Base-by-base conservation (phyloP, 2,888 invertebrate species). In the Autographa gamma region DNA sequence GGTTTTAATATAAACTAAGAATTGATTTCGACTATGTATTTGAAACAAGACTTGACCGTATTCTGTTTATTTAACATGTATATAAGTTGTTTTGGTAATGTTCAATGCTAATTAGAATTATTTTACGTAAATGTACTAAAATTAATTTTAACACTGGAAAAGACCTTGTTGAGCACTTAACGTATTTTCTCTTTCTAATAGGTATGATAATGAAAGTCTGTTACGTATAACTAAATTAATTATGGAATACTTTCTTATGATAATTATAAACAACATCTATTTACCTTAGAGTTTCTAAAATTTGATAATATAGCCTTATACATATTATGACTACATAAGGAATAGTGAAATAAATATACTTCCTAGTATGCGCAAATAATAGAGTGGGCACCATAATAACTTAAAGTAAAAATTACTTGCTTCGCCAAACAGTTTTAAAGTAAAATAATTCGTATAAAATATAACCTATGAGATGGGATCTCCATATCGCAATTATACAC, bases 261-360 rank as follows among this genome's bases (percentile, higher is more conserved):
- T 79, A 73, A 79, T 78, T 73, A 63, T 73, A 66, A 77, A n/a
- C 66, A 54, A 52, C 79, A 25, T 66, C 72, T 72, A 72, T 68
- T 73, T 59, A 62, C 67, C 64, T 60, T 25, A 7, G 62, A 31
- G 60, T 52, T 71, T 76, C 69, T 78, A 73, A 79, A 79, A 73
- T 76, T 65, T 72, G 66, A 34, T 34, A 5, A 34, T 34, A 8
- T 25, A 34, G 34, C 0, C 2, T 8, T 56, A 67, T 74, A n/a
- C n/a, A n/a, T 25, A 3, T 25, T 25, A 25, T 25, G 25, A 25
- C 25, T 25, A 25, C 25, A 25, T 3, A 25, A 25, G 25, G 25
- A 1, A 25, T 1, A 25, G 25, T 25, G 25, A 25, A 25, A 25
- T n/a, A 25, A 25, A 25, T 2, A 25, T 25, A 25, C 3, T 1